phyloP scores from a whole-genome alignment of 2,113 vertebrate species.

The Ochotona princeps region DNA sequence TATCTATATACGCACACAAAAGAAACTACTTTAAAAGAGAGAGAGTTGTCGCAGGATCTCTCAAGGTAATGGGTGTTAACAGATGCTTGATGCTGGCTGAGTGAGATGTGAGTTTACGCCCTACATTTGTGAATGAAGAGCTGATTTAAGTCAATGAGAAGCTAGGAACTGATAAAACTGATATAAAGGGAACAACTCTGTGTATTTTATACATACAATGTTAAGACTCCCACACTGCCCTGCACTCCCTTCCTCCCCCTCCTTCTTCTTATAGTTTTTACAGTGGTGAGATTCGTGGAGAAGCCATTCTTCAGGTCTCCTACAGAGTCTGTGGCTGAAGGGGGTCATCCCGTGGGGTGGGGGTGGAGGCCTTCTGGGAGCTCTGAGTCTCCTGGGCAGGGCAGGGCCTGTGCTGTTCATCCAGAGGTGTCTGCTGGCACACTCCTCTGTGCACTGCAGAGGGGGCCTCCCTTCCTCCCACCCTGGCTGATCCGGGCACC shows the following conservation, averaged over 20 bases:
- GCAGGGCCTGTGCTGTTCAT: too few species aligned
- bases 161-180: too few species aligned
- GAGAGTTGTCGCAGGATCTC: neutral
- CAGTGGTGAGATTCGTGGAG: too few species aligned
- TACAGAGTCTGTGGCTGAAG: neutral
- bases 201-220: too few species aligned
- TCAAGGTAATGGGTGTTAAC: accelerated
- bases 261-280: too few species aligned
- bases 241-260: too few species aligned
- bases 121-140: neutral
- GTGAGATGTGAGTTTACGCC: neutral
- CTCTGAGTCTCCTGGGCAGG: neutral
- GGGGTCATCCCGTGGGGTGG: accelerated
- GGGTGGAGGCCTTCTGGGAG: too few species aligned
- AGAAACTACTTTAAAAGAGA: neutral
- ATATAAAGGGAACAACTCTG: too few species aligned
- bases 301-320: neutral
- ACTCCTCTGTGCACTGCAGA: neutral
- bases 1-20: too few species aligned
- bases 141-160: neutral
- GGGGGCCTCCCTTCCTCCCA: neutral
- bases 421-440: neutral
- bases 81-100: neutral
- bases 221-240: too few species aligned
- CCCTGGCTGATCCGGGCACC: neutral